phyloP scores from a whole-genome alignment of 2,888 invertebrate genomes.

The Entomobrya proxima region DNA sequence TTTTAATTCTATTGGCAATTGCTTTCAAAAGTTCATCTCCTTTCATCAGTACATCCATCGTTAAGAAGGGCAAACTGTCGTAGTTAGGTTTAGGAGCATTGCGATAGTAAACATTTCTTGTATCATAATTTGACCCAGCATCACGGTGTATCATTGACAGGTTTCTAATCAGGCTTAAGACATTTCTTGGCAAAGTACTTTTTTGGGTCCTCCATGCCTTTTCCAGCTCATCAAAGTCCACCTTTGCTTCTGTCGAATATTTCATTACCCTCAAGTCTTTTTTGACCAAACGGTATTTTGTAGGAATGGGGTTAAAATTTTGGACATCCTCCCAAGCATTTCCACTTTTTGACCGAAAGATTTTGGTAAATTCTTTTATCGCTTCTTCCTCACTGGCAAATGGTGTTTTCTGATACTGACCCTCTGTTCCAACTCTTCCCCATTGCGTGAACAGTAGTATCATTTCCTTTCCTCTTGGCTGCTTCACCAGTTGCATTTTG shows the following conservation, averaged over 20 bases:
- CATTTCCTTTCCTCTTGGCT: slow-evolving; percentile 77
- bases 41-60: slow-evolving; percentile 50
- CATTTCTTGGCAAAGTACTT: slow-evolving; percentile 76
- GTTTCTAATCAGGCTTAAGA: slow-evolving; percentile 55
- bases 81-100: slow-evolving; percentile 9
- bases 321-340: slow-evolving; percentile 78
- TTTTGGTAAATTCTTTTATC: slow-evolving; percentile 79
- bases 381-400: slow-evolving; percentile 78
- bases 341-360: slow-evolving; percentile 79
- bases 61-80: slow-evolving; percentile 49
- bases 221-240: slow-evolving; percentile 77
- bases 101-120: not conserved
- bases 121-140: not conserved
- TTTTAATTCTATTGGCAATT: slow-evolving; percentile 77
- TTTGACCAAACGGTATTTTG: slow-evolving; percentile 79
- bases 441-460: slow-evolving; percentile 80
- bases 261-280: slow-evolving; percentile 76
- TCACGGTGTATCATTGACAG: slow-evolving; percentile 63
- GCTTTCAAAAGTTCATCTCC: slow-evolving; percentile 77
- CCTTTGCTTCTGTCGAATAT: slow-evolving; percentile 76
- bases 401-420: slow-evolving; percentile 79
- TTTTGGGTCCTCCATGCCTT: slow-evolving; percentile 76
- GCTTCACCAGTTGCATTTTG: slow-evolving; percentile 78
- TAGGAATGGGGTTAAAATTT: slow-evolving; percentile 76
- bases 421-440: slow-evolving; percentile 79